Conservation (phyloP, 1,140 invertebrate species). For the Zophobas morio region DNA sequence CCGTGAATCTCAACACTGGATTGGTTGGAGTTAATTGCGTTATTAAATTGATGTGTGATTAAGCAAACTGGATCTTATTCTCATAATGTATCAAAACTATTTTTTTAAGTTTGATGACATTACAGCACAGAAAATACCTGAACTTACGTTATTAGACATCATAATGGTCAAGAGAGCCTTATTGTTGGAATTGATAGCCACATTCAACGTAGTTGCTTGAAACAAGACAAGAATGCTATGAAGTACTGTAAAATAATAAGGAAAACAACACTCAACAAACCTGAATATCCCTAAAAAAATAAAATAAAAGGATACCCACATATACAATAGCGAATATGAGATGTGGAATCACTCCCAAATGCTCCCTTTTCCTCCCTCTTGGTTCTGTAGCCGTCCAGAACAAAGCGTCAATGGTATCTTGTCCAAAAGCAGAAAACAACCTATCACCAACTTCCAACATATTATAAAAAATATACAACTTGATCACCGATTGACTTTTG, state of each 20-base stretch:
- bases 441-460: conserved; percentile 98
- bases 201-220: conserved; percentile 97
- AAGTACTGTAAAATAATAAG: conserved; percentile 77
- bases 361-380: conserved; percentile 83
- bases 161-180: conserved; percentile 98
- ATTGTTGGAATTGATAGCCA: conserved; percentile 99
- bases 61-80: too few relatives aligned
- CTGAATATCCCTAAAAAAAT: conserved; percentile 17
- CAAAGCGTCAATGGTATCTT: conserved; percentile 97
- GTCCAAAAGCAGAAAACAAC: conserved; percentile 97
- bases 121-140: background rate
- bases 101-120: background rate
- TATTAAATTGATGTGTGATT: too few relatives aligned
- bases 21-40: too few relatives aligned
- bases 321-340: conserved; percentile 91
- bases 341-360: conserved; percentile 91
- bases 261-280: conserved; percentile 58
- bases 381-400: conserved; percentile 99
- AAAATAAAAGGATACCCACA: conserved; percentile 90
- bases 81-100: background rate
- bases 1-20: too few relatives aligned
- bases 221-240: conserved; percentile 94
- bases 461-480: conserved; percentile 99
- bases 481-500: conserved; percentile 98
- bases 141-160: conserved; percentile 99